A percentile compares a stretch with the other conserved stretches of the same genome.
Conservation (phyloP, 1,140 invertebrate species). For the Atta colombica region DNA sequence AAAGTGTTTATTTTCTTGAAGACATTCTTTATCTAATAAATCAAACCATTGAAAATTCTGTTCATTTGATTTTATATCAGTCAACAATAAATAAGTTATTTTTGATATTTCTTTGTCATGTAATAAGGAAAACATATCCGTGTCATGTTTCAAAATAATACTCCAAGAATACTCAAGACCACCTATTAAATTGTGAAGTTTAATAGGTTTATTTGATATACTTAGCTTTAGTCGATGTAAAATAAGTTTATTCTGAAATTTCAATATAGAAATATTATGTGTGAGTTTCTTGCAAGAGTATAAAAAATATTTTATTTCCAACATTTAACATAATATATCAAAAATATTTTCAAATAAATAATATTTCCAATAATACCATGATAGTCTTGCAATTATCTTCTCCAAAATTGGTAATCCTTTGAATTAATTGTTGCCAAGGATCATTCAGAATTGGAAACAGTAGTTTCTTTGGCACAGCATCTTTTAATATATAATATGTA, state of each 20-base stretch:
- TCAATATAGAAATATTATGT: constrained; percentile 29
- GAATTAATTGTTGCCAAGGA: constrained; percentile 71
- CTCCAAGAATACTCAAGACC: constrained; percentile 71
- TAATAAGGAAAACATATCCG: constrained; percentile 64
- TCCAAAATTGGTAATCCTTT: constrained; percentile 68
- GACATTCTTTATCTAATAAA: constrained; percentile 63
- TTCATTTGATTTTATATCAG: constrained; percentile 58
- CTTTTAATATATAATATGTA: constrained; percentile 72
- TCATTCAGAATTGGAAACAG: constrained; percentile 66
- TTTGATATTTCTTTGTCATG: constrained; percentile 71
- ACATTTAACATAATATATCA: neutral
- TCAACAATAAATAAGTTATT: constrained; percentile 67
- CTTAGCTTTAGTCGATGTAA: constrained; percentile 67
- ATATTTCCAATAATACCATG: constrained; percentile 74
- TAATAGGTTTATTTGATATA: constrained; percentile 43
- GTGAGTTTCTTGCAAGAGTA: neutral
- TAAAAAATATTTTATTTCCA: constrained; percentile 8
- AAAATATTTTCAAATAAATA: constrained; percentile 18
- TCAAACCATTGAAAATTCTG: constrained; percentile 59
- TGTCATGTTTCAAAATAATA: constrained; percentile 70
- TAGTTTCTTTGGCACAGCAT: constrained; percentile 30
- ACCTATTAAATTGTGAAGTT: constrained; percentile 68
- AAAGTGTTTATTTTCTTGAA: constrained; percentile 75
- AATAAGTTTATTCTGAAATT: constrained; percentile 80
- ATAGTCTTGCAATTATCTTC: constrained; percentile 65